Base-by-base conservation (phyloP, 2,888 invertebrate genomes). In the Sclerodermus sp. region DNA sequence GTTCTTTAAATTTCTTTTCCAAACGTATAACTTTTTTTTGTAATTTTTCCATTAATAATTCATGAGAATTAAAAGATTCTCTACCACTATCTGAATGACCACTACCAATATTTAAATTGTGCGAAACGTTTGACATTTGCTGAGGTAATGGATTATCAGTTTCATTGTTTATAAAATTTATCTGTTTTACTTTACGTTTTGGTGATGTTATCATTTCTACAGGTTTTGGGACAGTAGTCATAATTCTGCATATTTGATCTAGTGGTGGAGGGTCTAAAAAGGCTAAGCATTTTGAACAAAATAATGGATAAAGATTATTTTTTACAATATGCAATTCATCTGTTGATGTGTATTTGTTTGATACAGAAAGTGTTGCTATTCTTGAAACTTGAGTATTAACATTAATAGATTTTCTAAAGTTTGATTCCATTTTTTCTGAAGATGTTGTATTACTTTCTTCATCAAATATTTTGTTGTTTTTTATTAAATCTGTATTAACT, bases 261-360 rank as follows among this genome's bases (percentile, higher is more conserved):
- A 66, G 8, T 1, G 66, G 61, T 0, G 56, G 41, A 9, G 67
- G 58, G 6, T 51, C 18, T 1, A 68, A 46, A 18, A 15, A n/a
- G 2, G 37, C 4, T 52, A 64, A 48, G 36, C 74, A 74, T 40
- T 66, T 64, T 2, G 53, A 42, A 53, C 74, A 74, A 60, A 62
- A 67, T 39, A 73, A 31, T 8, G 72, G 62, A 54, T 69, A 68
- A 1, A 64, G 51, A 46, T 67, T 46, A 42, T 62, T 44, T 3
- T 52, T 57, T 1, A 44, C 40, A 17, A 36, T 48, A 42, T 64
- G 62, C 60, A 61, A 61, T 49, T 69, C 58, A 14, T 68, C 53
- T 1, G 64, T 73, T 39, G 61, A 41, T 13, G 47, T 30, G 31
- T 42, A 51, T 47, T 62, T 62, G 1, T 66, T 57, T 10, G 15